phyloP scores from a whole-genome alignment of 2,113 vertebrate species.

The Haemorhous mexicanus region DNA sequence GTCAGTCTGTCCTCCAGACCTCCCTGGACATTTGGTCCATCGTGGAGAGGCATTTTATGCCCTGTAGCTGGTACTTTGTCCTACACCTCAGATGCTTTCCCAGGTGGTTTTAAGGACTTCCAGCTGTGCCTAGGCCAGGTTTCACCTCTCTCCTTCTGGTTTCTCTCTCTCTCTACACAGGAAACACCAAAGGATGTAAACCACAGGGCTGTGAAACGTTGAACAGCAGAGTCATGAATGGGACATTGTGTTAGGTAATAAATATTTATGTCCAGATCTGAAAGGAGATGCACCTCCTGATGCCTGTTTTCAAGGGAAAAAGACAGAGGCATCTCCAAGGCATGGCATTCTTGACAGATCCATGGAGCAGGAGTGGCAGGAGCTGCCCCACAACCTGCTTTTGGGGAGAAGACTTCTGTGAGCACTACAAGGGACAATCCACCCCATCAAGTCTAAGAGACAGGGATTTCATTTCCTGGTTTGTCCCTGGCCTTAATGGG shows the following conservation, averaged over 20 bases:
- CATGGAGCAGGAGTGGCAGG: neutral
- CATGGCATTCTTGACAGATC: neutral
- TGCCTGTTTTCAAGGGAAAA: neutral
- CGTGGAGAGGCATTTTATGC: neutral
- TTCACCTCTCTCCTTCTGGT: neutral
- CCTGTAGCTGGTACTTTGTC: neutral
- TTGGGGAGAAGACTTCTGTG: neutral
- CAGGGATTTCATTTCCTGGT: neutral
- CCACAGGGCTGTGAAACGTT: fast-evolving
- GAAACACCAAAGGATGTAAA: neutral
- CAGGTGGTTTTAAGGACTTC: neutral
- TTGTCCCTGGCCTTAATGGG: neutral
- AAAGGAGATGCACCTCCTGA: neutral
- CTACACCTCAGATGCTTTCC: neutral
- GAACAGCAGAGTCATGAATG: neutral
- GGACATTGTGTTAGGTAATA: neutral
- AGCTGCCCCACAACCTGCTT: neutral
- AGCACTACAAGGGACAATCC: neutral
- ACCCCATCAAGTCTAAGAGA: neutral
- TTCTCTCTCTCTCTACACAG: neutral
- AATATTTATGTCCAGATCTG: neutral
- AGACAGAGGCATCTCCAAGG: neutral
- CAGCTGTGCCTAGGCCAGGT: neutral
- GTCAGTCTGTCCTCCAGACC: neutral
- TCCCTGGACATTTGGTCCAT: neutral